Evolutionary conservation across 2,888 invertebrate species (phyloP).

Genomic region (Eudemis profundana): DNA sequence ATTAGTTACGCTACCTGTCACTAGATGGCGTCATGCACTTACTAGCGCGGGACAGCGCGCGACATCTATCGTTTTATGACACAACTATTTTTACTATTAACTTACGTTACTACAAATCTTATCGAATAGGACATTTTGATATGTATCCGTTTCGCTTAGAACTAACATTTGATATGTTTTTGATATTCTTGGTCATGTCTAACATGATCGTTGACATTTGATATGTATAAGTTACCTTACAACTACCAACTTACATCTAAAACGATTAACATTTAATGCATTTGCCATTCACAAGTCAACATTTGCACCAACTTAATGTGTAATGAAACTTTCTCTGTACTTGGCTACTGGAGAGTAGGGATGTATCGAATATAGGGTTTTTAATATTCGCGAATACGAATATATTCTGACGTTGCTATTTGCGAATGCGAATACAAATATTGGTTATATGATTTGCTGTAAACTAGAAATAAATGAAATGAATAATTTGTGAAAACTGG

Average conservation of each 20-base stretch:
- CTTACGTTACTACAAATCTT: conserved; percentile 30
- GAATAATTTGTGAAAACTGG: no score
- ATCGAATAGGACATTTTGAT: conserved; percentile 62
- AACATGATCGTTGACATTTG: conserved; percentile 66
- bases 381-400: no score
- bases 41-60: not conserved
- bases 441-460: no score
- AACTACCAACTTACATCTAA: conserved; percentile 27
- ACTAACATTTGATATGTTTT: conserved; percentile 68
- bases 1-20: not conserved
- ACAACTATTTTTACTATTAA: conserved; percentile 14
- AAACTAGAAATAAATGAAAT: no score
- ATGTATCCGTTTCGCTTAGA: conserved; percentile 62
- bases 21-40: conserved; percentile 14
- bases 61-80: conserved; percentile 6
- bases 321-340: no score
- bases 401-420: no score
- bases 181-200: conserved; percentile 81
- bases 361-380: no score
- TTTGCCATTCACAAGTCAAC: not conserved
- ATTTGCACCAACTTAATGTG: no score
- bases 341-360: no score
- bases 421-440: no score
- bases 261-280: not conserved
- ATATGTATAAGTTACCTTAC: conserved; percentile 71